Conservation (phyloP, 1,140 invertebrate genomes). For the Tribolium castaneum region DNA sequence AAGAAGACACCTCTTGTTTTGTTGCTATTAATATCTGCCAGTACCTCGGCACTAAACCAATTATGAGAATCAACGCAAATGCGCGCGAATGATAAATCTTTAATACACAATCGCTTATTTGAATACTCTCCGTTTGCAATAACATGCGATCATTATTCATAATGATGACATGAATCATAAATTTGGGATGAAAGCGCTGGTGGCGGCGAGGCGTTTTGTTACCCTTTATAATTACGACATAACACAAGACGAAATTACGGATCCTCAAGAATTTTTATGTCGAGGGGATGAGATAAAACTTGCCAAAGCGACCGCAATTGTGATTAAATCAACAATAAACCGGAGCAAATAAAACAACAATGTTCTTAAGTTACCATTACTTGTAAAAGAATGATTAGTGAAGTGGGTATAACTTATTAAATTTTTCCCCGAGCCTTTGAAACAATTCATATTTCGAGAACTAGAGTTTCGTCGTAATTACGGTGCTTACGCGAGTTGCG, state of each 20-base stretch:
- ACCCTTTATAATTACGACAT: constrained; percentile 17
- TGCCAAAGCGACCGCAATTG: background rate
- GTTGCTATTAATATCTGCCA: constrained; percentile 54
- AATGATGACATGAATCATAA: constrained; percentile 34
- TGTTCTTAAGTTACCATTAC: background rate
- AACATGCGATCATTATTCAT: constrained; percentile 40
- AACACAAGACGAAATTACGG: constrained; percentile 18
- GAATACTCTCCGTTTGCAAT: constrained; percentile 45
- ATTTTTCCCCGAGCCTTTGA: background rate
- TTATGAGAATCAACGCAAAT: constrained; percentile 52
- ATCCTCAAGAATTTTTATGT: background rate
- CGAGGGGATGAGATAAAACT: background rate
- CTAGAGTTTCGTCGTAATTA: background rate
- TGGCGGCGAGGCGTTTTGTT: background rate
- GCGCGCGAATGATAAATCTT: constrained; percentile 53
- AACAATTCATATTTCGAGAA: constrained; percentile 8
- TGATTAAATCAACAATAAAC: background rate
- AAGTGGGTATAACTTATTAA: too few species aligned
- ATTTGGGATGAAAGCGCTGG: constrained; percentile 9
- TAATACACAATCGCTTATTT: constrained; percentile 51
- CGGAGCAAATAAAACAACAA: background rate
- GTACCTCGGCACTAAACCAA: constrained; percentile 47
- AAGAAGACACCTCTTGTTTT: constrained; percentile 52
- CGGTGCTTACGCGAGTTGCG: constrained; percentile 24
- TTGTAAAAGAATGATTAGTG: background rate